phyloP scores from a whole-genome alignment of 2,797 vertebrate species.

The Urophycis tenuis region DNA sequence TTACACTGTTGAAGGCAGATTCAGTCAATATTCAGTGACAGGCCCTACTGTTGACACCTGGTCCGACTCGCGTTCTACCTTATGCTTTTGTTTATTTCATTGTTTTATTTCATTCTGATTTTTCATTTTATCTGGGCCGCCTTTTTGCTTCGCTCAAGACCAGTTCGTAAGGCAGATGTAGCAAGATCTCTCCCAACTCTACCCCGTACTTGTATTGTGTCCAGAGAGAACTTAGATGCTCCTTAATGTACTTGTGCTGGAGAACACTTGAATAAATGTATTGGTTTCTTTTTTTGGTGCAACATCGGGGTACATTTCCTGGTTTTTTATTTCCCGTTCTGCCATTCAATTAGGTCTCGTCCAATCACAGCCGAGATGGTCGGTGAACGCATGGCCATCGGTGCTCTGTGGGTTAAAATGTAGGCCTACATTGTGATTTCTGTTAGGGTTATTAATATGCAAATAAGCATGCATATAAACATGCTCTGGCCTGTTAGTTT shows the following conservation, averaged over 20 bases:
- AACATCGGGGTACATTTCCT: constrained; percentile 55
- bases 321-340: not conserved
- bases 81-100: not conserved
- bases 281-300: constrained; percentile 89
- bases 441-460: not conserved
- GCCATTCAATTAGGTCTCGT: not conserved
- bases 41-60: constrained; percentile 70
- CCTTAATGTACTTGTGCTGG: constrained; percentile 99
- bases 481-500: not conserved
- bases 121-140: constrained; percentile 83
- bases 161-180: constrained; percentile 95
- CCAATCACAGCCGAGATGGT: not conserved
- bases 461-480: not conserved
- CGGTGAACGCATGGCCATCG: not conserved
- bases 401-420: not conserved
- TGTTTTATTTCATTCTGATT: constrained; percentile 64
- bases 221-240: constrained; percentile 83
- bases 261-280: constrained; percentile 99
- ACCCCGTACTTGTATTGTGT: constrained; percentile 81
- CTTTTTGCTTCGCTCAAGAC: constrained; percentile 60
- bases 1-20: constrained; percentile 80
- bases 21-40: constrained; percentile 63
- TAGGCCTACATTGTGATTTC: not conserved
- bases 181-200: constrained; percentile 82
- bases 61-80: not conserved